Conservation (phyloP, 2,113 vertebrate genomes). For the Reinhardtius hippoglossoides region DNA sequence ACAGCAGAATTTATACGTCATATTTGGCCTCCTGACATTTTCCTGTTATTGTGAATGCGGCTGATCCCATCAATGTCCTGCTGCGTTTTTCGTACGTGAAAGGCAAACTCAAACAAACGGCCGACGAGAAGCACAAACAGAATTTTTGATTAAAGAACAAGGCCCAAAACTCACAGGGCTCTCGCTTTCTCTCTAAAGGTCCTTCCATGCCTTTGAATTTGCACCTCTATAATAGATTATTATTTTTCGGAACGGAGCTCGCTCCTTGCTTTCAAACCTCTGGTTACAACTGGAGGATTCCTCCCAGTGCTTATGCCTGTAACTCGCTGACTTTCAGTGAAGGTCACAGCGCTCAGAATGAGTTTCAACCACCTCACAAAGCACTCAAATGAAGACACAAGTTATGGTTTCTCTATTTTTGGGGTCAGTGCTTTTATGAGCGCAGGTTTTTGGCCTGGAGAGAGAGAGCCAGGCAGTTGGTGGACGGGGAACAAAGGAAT, state of each 20-base stretch:
- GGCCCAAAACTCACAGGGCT: rapidly evolving
- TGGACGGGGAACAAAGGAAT: slow-evolving; percentile 52
- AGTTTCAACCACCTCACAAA: slow-evolving; percentile 34
- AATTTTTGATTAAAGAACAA: slow-evolving; percentile 1
- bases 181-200: slow-evolving; percentile 7
- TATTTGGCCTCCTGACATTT: no score
- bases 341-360: slow-evolving; percentile 45
- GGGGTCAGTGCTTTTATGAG: slow-evolving; percentile 61
- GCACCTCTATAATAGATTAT: slow-evolving; percentile 4
- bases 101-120: no score
- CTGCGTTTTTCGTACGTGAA: no score
- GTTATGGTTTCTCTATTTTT: slow-evolving; percentile 54
- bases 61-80: no score
- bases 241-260: slow-evolving; percentile 9
- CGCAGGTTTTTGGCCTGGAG: slow-evolving; percentile 56
- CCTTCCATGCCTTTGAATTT: slow-evolving; percentile 2
- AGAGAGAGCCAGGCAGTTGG: slow-evolving; percentile 34
- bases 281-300: slow-evolving; percentile 18
- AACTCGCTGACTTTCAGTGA: slow-evolving; percentile 27
- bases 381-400: slow-evolving; percentile 41
- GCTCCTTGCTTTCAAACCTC: slow-evolving; percentile 23
- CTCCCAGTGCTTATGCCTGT: slow-evolving; percentile 21
- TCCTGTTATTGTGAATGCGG: no score
- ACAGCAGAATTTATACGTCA: no score
- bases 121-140: not conserved